These are phyloP conservation scores for Drosophila anomelani DNA, from an alignment of 2,888 invertebrate species.

Conservation along the genomic window DNA sequence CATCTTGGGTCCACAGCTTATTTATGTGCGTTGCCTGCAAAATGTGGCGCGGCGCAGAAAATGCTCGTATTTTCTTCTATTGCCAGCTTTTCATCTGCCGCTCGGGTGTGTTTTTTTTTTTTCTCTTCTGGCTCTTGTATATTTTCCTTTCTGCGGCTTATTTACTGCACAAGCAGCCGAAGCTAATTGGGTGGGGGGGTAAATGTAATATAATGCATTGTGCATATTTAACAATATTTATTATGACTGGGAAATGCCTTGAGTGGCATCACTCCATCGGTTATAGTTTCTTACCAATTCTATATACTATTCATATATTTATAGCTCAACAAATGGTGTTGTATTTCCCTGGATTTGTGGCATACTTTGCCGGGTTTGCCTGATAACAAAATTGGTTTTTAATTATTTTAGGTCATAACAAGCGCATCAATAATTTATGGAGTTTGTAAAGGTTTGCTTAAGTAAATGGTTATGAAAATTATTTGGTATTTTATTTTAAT, in stretches of 20 bases:
- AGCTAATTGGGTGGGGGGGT: conserved; percentile 54
- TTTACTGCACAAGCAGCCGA: conserved; percentile 60
- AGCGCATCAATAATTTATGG: neutral
- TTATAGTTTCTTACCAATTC: conserved; percentile 1
- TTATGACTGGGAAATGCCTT: conserved; percentile 25
- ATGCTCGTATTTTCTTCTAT: conserved; percentile 36
- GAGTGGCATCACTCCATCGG: conserved; percentile 15
- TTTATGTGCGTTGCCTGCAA: conserved; percentile 54
- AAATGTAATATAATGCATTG: conserved; percentile 30
- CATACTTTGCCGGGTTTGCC: neutral
- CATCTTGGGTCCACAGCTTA: conserved; percentile 44
- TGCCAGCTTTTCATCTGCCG: conserved; percentile 27
- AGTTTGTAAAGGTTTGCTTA: neutral
- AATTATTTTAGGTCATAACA: neutral
- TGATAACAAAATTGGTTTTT: conserved; percentile 9
- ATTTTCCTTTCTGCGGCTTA: conserved; percentile 46
- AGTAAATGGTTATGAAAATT: neutral
- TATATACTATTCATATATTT: neutral
- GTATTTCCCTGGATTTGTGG: conserved; percentile 11
- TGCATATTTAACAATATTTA: conserved; percentile 54
- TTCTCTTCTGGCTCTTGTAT: conserved; percentile 16
- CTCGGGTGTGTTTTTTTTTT: neutral
- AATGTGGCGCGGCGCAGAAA: conserved; percentile 48
- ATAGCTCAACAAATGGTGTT: neutral
- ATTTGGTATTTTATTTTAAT: neutral